Evolutionary conservation across 2,113 vertebrate species (phyloP), one percentile per base, ranked within the genome.

Genomic region (Cisticola juncidis): DNA sequence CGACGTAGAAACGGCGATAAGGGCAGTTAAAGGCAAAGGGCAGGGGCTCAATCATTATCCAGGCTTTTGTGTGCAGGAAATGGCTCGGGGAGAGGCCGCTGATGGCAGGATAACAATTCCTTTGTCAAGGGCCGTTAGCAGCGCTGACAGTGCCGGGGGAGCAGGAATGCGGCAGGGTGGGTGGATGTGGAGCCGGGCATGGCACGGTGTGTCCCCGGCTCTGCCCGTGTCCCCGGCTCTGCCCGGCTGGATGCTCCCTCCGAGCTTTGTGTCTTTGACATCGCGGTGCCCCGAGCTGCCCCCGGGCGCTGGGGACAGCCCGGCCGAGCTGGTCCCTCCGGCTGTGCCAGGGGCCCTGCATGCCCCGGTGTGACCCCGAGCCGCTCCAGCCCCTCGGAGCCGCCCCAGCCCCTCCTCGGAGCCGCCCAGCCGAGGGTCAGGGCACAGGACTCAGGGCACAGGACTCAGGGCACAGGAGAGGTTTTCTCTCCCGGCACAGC

Each of bases 221-320:
- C 53, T 38, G 77, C 24, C 61, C 12, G 0, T n/a, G n/a, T n/a
- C n/a, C n/a, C n/a, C n/a, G n/a, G n/a, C n/a, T n/a, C n/a, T n/a
- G n/a, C n/a, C n/a, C 15, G 12, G 5, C 0, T 8, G 53, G 61
- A 29, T 36, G 53, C 69, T 60, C 53, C 29, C 14, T 4, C 19
- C 1, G 17, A 51, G 60, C 38, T 58, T 2, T 6, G 9, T 2
- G 3, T 24, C 35, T 3, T 7, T 7, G 26, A 4, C 24, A 1
- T 1, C 5, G n/a, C 0, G 42, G 36, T 24, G 45, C 25, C 61
- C 42, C 44, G 1, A 2, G 47, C 22, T 14, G 53, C 0, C 21
- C 71, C 53, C 72, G 4, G 42, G 18, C 14, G 20, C 8, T 2
- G 54, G 60, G 6, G 81, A 5, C 42, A 35, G n/a, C 47, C 33